Base-by-base conservation (phyloP, 2,888 invertebrate genomes). In the Machimus rusticus region DNA sequence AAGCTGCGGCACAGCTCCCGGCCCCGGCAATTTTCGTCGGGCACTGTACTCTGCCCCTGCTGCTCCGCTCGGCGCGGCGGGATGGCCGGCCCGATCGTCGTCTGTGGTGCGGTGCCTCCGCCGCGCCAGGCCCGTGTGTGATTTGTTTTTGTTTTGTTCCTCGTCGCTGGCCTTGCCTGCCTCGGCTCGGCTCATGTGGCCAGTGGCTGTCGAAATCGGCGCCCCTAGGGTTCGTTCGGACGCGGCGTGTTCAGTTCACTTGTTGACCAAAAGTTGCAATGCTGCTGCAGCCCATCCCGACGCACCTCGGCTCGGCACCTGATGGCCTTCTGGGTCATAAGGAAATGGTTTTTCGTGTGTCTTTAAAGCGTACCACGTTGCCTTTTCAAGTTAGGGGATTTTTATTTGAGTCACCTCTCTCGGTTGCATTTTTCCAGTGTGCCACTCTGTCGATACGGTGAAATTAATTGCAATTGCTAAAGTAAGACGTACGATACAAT, bases 121-220 rank as follows among this genome's bases (percentile, higher is more conserved):
- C 51, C 51, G 82, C 37, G 57, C 23, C 57, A 28, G 57, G 9
- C 57, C 23, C 12, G 66, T 66, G 66, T 51, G 66, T 66, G 66
- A 66, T 82, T 57, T 81, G 81, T 81, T 57, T 57, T 57, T 46
- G 28, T 57, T 55, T 37, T 51, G 19, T 66, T 37, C 19, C 37
- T 51, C 79, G n/a, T 78, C 55, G 14, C n/a, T 82, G 51, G 57
- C 66, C 82, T 34, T 82, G 82, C 55, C 55, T 31, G 81, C 81
- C 51, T 55, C 51, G n/a, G 79, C 31, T 31, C 37, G 9, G 12
- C 51, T 81, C 82, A 82, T 82, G 82, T 82, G 82, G 66, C 82
- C 82, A 82, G 57, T 66, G 82, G 82, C 82, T 82, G 57, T 82
- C 82, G 82, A 57, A 82, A 34, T 82, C 57, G 82, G 82, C 82